Base-by-base conservation (phyloP, 2,888 invertebrate species). In the Xestia sexstrigata region DNA sequence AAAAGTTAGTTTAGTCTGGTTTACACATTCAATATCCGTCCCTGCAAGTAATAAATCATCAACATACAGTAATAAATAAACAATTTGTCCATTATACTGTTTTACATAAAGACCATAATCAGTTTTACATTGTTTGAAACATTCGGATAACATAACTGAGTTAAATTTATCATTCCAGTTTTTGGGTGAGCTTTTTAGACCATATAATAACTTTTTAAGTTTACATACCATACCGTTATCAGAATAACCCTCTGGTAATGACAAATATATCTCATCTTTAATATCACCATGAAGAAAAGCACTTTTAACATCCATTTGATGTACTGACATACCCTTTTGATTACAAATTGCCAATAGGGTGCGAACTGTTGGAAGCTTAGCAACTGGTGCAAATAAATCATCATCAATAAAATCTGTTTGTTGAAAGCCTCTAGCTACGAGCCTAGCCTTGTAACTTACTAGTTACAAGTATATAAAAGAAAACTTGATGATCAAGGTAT, bases 281-380 rank as follows among this genome's bases (percentile, higher is more conserved):
- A 86, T 79, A 8, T 82, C 70, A 11, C 81, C 83, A 79, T 84
- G 74, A 35, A 82, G 72, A 72, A 87, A 87, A 2, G 85, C 85
- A 23, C 85, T 78, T 47, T 69, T 76, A 2, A 82, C 85, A 84
- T 85, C 67, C 67, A 67, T 67, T 67, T 67, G 67, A 17, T 67
- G 47, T 67, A 67, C 20, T 47, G 11, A 47, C 30, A 67, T 47
- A 67, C 47, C 67, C 20, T 67, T 67, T 47, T 67, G 47, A 30
- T 67, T 67, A 67, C 47, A 47, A 17, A 47, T 47, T 47, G 67
- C 67, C 3, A 67, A 67, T 47, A 67, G 20, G 20, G 67, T 67
- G 20, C 67, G 67, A 11, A 68, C 23, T 0, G 68, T 68, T 49
- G 68, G 68, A 49, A 47, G 67, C 30, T 49, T 67, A 26, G 66